Conservation (phyloP, 2,888 invertebrate species). For the Argyresthia goedartella region DNA sequence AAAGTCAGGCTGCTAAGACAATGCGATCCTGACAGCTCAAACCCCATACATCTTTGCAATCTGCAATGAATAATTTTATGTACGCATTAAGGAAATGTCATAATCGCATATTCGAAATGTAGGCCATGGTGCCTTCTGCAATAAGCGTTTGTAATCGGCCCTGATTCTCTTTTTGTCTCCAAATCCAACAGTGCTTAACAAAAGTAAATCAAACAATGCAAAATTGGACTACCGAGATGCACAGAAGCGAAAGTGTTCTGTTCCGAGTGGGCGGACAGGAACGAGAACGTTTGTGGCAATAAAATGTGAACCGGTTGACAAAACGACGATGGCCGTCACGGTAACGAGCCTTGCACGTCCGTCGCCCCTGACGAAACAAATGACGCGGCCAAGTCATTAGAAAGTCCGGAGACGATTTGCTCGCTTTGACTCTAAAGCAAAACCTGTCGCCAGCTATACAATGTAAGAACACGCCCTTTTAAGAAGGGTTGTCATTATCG, state of each 20-base stretch:
- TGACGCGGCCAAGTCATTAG: conserved; percentile 27
- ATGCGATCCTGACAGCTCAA: no score
- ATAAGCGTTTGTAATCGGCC: no score
- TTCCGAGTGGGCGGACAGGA: conserved; percentile 11
- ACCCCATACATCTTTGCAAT: no score
- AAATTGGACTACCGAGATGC: neutral
- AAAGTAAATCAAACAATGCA: neutral
- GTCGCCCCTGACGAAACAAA: neutral
- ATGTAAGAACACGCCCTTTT: neutral
- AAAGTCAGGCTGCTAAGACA: no score
- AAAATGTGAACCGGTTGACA: conserved; percentile 9
- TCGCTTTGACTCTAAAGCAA: neutral
- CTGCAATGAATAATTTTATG: no score
- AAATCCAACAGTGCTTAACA: no score
- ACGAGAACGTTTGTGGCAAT: conserved; percentile 3
- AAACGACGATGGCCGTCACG: conserved; percentile 8
- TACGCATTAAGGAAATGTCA: no score
- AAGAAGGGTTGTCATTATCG: conserved; percentile 2
- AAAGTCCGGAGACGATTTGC: conserved; percentile 20
- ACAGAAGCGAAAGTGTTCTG: conserved; percentile 22
- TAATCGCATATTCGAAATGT: no score
- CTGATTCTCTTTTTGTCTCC: no score
- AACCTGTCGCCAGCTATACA: neutral
- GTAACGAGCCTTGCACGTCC: conserved; percentile 5
- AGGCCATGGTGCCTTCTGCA: no score